phyloP scores from a whole-genome alignment of 2,113 vertebrate species.

The Theristicus caerulescens region DNA sequence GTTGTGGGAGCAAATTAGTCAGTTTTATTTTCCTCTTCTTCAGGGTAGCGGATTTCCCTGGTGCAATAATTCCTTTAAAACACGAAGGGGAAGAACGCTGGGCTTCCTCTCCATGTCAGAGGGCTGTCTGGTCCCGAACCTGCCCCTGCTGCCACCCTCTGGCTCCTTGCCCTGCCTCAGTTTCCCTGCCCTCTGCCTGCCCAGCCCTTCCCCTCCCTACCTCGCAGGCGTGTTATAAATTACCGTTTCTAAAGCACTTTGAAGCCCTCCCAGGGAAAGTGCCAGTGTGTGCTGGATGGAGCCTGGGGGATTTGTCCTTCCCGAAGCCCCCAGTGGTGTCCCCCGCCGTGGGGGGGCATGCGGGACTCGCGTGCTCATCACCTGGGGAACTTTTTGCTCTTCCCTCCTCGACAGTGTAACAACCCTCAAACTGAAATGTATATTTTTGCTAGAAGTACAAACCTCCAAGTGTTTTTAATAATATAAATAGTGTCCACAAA shows the following conservation, averaged over 20 bases:
- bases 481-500: conserved; percentile 76
- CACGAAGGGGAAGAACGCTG: neutral
- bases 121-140: neutral
- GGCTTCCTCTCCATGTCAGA: neutral
- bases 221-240: neutral
- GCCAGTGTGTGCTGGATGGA: neutral
- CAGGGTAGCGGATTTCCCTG: conserved; percentile 18
- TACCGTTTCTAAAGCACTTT: conserved; percentile 52
- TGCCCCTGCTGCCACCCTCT: neutral
- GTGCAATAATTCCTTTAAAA: conserved; percentile 52
- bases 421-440: conserved; percentile 77
- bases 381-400: conserved; percentile 34
- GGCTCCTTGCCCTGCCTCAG: neutral
- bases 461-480: conserved; percentile 78
- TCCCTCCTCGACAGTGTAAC: conserved; percentile 48
- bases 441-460: conserved; percentile 82
- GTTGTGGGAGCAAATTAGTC: neutral
- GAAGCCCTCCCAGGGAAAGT: conserved; percentile 36
- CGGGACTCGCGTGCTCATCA: neutral
- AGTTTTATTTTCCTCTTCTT: neutral
- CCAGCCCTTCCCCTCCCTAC: neutral
- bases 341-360: neutral
- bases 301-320: neutral
- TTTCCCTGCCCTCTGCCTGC: neutral
- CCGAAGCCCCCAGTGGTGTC: neutral